Evolutionary conservation across 2,797 vertebrate species (phyloP), one percentile per base, ranked within the genome.

Genomic region (Urocyon cinereoargenteus): DNA sequence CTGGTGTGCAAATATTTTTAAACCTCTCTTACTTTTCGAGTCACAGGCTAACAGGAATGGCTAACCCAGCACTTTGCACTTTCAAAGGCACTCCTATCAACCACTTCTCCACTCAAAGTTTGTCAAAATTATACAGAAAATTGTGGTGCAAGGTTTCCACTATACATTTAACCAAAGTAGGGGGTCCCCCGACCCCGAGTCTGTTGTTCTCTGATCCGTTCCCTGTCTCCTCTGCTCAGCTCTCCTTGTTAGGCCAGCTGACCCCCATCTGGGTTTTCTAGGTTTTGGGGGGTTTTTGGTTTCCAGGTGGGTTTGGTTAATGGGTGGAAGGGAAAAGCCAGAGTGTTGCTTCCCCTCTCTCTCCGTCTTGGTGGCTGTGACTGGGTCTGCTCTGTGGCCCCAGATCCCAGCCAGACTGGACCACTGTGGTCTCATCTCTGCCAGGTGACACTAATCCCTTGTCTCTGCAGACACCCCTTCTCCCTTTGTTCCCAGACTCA

Each of bases 21-120:
- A 81, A 21, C n/a, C 12, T 81, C n/a, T 31, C 45, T 84, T 85
- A 53, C 62, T 96, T 88, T 96, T 88, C 72, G 62, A 75, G 36
- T 83, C 28, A 83, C 28, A 75, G 34, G 61, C 13, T 75, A 62
- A 49, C 6, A n/a, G 45, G 14, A 36, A 34, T 24, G 64, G 90
- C 73, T 62, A 61, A 75, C 2, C 49, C 26, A 31, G 72, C 55
- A 10, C 15, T 92, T 79, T 21, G 14, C 31, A 9, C 11, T 84
- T 66, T 78, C n/a, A 49, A 77, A 93, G 82, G 53, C 62, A 45
- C 53, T 68, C 18, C 9, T 3, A 19, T 73, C 62, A 85, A 31
- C 51, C 75, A 36, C 4, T 3, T 64, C 10, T 55, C 66, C 16
- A 53, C 62, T 62, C 70, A 64, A 28, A 45, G 34, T 66, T 72